These are phyloP conservation scores for Speoplatyrhinus poulsoni DNA, from an alignment of 2,113 vertebrate genomes.

Conservation along the genomic window DNA sequence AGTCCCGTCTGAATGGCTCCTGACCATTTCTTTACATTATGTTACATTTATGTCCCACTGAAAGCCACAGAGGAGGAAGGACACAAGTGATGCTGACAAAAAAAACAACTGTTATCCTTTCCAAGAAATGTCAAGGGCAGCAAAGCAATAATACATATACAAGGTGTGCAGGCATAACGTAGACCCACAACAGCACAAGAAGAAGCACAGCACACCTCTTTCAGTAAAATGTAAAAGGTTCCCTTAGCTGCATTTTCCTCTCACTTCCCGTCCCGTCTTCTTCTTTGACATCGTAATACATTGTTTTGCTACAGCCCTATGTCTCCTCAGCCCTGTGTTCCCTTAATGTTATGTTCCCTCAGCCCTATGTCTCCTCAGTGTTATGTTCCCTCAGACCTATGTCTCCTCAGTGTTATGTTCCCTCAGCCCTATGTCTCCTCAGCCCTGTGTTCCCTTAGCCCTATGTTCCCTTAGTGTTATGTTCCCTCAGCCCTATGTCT, in stretches of 20 bases:
- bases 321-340: no score
- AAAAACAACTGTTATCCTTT: slow-evolving; percentile 19
- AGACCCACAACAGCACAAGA: neutral
- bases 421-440: no score
- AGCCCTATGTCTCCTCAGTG: no score
- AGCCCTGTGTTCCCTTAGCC: no score
- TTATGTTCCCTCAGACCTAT: no score
- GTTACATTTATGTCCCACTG: slow-evolving; percentile 45
- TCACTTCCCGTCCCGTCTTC: no score
- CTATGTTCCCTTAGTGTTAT: no score
- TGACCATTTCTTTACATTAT: slow-evolving; percentile 54
- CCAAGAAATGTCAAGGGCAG: neutral
- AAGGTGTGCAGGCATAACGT: neutral
- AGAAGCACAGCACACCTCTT: neutral
- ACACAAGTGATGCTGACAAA: slow-evolving; percentile 41
- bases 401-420: no score
- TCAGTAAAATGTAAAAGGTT: neutral
- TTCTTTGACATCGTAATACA: no score
- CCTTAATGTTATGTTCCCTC: no score
- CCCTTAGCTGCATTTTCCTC: neutral
- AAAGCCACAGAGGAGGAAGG: slow-evolving; percentile 33
- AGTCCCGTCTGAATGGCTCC: slow-evolving; percentile 57
- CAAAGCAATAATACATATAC: neutral
- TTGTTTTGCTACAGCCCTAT: no score
- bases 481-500: no score